A percentile compares a stretch with the other conserved stretches of the same genome.
Evolutionary conservation across 2,113 vertebrate genomes (phyloP).

Genomic region (Macrotus californicus): DNA sequence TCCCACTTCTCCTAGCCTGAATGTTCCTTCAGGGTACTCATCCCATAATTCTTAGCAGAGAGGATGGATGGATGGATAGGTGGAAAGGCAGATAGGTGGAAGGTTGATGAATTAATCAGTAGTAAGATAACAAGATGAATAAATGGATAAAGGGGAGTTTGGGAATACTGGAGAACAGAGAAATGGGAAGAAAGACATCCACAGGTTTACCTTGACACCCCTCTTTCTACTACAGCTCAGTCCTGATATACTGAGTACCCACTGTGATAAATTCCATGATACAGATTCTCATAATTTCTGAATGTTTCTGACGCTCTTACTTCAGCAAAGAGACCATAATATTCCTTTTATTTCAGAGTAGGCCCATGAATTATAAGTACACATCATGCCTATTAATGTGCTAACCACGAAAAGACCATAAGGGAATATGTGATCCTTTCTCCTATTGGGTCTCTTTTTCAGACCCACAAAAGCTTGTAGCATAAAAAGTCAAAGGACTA

Average conservation of each 20-base stretch:
- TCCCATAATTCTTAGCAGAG: background rate
- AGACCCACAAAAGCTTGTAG: background rate
- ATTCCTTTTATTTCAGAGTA: background rate
- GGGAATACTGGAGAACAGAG: background rate
- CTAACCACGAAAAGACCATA: background rate
- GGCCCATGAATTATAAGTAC: background rate
- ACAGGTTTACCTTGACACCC: background rate
- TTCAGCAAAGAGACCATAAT: background rate
- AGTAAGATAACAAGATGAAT: background rate
- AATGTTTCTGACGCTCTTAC: background rate
- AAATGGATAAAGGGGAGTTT: background rate
- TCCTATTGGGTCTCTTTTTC: background rate
- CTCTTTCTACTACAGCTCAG: background rate
- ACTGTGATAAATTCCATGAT: background rate
- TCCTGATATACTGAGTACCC: background rate
- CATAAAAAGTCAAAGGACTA: background rate
- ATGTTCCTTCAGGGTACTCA: background rate
- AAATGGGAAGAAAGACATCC: background rate
- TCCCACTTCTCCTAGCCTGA: background rate
- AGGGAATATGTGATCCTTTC: background rate
- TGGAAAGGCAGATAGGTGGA: background rate
- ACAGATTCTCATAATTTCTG: background rate
- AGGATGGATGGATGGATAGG: background rate
- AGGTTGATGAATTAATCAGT: background rate
- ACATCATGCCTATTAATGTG: background rate